Evolutionary conservation across 30 jellyfish, hydroid and myxozoan genomes (phyloP).

Genomic region (Morbakka virulenta): DNA sequence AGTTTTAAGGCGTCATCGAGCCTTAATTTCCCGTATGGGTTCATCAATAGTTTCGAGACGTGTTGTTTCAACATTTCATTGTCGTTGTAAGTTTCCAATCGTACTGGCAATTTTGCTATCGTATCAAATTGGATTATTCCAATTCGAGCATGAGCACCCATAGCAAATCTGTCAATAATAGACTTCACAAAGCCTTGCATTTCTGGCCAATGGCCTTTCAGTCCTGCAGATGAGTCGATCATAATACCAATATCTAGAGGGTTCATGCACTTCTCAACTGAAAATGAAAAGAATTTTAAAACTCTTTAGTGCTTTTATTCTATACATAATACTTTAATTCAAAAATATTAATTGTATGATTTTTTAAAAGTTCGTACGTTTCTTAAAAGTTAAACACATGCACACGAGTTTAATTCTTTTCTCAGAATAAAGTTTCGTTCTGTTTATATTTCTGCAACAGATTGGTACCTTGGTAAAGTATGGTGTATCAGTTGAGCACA

Average conservation of each 20-base stretch:
- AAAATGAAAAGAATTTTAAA: neutral
- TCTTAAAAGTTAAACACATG: too few relatives aligned
- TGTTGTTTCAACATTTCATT: slow-evolving; percentile 67
- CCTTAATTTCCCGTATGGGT: slow-evolving; percentile 87
- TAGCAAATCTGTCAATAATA: slow-evolving; percentile 64
- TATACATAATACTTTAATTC: too few relatives aligned
- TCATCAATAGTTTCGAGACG: slow-evolving; percentile 49
- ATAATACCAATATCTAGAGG: slow-evolving; percentile 88
- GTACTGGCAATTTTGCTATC: slow-evolving; percentile 77
- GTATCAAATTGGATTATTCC: slow-evolving; percentile 89
- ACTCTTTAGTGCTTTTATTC: neutral
- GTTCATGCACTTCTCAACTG: slow-evolving; percentile 39
- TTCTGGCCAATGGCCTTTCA: slow-evolving; percentile 83
- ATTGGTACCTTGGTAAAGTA: too few relatives aligned
- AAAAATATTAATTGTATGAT: too few relatives aligned
- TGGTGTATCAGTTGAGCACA: too few relatives aligned
- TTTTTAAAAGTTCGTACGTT: too few relatives aligned
- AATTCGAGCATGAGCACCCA: slow-evolving; percentile 83
- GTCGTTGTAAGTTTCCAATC: slow-evolving; percentile 68
- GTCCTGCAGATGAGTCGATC: slow-evolving; percentile 86
- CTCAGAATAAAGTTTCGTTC: too few relatives aligned
- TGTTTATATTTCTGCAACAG: too few relatives aligned
- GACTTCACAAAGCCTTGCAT: slow-evolving; percentile 52
- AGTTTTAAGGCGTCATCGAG: slow-evolving; percentile 81
- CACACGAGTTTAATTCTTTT: too few relatives aligned